Base-by-base conservation (phyloP, 1,140 invertebrate species). In the Megalopta genalis region DNA sequence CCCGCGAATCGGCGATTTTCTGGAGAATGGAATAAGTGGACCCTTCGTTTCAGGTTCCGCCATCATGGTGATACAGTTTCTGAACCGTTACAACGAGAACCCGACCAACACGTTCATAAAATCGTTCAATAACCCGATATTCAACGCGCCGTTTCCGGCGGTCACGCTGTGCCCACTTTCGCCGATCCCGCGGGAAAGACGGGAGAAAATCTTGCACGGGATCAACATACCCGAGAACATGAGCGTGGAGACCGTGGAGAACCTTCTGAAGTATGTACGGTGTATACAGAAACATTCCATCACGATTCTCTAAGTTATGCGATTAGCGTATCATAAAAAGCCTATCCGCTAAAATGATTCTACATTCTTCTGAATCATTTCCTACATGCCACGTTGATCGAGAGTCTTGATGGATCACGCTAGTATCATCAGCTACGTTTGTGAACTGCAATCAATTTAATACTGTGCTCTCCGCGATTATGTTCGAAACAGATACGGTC, bases 161-260 rank as follows among this genome's bases (percentile, higher is more conserved):
- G 14, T 86, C 5, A 81, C 85, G 10, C 32, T 86, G 12, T 86
- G 85, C 14, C 84, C 85, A 2, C 16, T 37, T 4, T 37, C 60
- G 14, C 59, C 54, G 14, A 62, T 77, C 4, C 10, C 59, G 10
- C 0, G 14, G 12, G 2, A n/a, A 5, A 86, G 23, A 7, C 77
- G 59, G 0, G 9, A 25, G 12, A 12, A 57, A 14, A 60, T 81
- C 25, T 46, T 83, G 9, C 12, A 62, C 18, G 37, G 49, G 37
- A 14, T 70, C 0, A 25, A 23, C 5, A 8, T 86, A 42, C 84
- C 85, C 2, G 16, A 12, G 8, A 75, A 83, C 23, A 52, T 86
- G 49, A 59, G 12, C 37, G 57, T 25, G 8, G 9, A 39, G 0
- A 14, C 60, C 6, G 77, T 52, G 0, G 32, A 64, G 16, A 42